phyloP scores from a whole-genome alignment of 2,888 invertebrate genomes.

The Luperina testacea region DNA sequence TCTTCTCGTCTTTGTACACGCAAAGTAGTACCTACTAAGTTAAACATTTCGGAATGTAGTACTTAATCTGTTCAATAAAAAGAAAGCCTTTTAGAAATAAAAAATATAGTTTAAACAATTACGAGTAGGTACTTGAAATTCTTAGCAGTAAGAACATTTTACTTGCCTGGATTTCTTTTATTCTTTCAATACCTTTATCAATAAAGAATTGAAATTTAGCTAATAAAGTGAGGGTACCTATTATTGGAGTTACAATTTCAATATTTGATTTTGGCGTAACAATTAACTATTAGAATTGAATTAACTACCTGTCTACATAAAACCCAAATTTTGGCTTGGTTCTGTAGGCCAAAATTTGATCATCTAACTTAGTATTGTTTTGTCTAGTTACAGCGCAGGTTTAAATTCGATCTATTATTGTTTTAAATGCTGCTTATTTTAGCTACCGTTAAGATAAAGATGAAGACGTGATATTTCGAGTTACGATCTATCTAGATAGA shows the following conservation, averaged over 20 bases:
- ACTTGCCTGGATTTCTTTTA: constrained; percentile 11
- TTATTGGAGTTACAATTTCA: constrained; percentile 35
- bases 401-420: constrained; percentile 32
- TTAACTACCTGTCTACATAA: constrained; percentile 24
- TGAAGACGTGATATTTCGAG: not conserved
- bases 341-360: constrained; percentile 41
- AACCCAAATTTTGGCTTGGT: constrained; percentile 47
- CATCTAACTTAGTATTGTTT: constrained; percentile 42
- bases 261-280: constrained; percentile 36
- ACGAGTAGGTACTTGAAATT: constrained; percentile 2
- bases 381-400: constrained; percentile 10
- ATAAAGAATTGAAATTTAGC: constrained; percentile 26
- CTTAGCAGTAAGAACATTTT: constrained; percentile 10
- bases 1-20: constrained; percentile 7
- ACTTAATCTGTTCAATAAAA: constrained; percentile 23
- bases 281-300: constrained; percentile 37
- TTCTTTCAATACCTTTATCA: constrained; percentile 36
- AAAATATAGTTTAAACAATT: constrained; percentile 23
- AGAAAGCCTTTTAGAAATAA: not conserved
- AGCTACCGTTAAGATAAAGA: not conserved
- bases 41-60: constrained; percentile 12
- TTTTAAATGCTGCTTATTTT: constrained; percentile 27
- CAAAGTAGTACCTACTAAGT: constrained; percentile 28
- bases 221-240: constrained; percentile 11
- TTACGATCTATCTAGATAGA: not conserved